Percentiles rank a stretch among this genome's conserved stretches.
Conservation (phyloP, 2,113 vertebrate genomes). For the Phaethornis superciliosus region DNA sequence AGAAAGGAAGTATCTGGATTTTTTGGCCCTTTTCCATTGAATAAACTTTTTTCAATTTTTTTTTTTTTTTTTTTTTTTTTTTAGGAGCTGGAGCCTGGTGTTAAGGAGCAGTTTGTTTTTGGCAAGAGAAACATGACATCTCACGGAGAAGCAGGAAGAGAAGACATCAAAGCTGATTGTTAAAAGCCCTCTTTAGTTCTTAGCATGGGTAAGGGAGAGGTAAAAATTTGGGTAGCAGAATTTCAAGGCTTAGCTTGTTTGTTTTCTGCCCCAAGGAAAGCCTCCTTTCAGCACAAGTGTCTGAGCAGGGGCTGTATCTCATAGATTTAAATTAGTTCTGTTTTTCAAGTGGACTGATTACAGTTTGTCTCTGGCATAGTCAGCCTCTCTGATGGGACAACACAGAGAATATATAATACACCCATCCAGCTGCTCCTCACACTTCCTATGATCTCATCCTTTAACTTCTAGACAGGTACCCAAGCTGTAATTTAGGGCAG, state of each 20-base stretch:
- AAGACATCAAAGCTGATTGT: neutral
- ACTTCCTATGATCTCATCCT: neutral
- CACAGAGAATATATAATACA: neutral
- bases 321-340: neutral
- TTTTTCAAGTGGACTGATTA: neutral
- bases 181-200: neutral
- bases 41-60: no score
- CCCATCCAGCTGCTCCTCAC: neutral
- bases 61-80: no score
- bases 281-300: neutral
- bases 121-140: neutral
- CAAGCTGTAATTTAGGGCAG: neutral
- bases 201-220: neutral
- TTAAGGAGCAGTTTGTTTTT: neutral
- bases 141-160: neutral
- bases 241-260: neutral
- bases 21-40: neutral
- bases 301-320: neutral
- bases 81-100: neutral
- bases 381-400: neutral
- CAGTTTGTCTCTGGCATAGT: neutral
- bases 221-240: neutral
- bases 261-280: neutral
- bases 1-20: neutral
- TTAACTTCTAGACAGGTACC: neutral